Evolutionary conservation across 2,113 vertebrate species (phyloP).

Genomic region (Psophia crepitans): DNA sequence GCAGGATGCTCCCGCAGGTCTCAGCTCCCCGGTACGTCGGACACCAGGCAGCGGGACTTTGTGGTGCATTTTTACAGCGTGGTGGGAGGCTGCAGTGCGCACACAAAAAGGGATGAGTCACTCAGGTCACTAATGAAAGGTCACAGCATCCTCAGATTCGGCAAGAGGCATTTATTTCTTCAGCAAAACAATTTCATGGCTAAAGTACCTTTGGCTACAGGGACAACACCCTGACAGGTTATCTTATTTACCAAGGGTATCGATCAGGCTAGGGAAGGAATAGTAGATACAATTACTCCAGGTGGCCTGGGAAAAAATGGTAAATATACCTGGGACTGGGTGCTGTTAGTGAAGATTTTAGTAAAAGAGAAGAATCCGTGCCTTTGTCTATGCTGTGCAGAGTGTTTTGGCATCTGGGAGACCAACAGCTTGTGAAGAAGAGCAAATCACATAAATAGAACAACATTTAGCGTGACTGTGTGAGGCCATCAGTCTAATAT

Average conservation of each 20-base stretch:
- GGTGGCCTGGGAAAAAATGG: background rate
- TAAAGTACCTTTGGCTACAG: background rate
- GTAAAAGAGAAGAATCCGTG: background rate
- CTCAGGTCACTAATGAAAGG: conserved; percentile 23
- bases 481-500: background rate
- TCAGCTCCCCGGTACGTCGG: accelerated
- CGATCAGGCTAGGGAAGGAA: background rate
- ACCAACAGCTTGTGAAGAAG: conserved; percentile 1
- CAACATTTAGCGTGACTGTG: background rate
- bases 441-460: conserved; percentile 16
- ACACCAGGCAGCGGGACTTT: background rate
- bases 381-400: background rate
- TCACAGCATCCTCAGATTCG: background rate
- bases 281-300: background rate
- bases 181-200: background rate
- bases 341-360: background rate
- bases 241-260: background rate
- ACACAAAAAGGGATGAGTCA: conserved; percentile 14
- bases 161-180: background rate
- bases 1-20: background rate
- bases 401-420: background rate
- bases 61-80: accelerated
- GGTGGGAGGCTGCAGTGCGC: background rate
- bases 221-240: background rate
- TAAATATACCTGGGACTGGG: background rate